These are phyloP conservation scores for Synergus gifuensis DNA, from an alignment of 2,888 invertebrate genomes.

Conservation along the genomic window DNA sequence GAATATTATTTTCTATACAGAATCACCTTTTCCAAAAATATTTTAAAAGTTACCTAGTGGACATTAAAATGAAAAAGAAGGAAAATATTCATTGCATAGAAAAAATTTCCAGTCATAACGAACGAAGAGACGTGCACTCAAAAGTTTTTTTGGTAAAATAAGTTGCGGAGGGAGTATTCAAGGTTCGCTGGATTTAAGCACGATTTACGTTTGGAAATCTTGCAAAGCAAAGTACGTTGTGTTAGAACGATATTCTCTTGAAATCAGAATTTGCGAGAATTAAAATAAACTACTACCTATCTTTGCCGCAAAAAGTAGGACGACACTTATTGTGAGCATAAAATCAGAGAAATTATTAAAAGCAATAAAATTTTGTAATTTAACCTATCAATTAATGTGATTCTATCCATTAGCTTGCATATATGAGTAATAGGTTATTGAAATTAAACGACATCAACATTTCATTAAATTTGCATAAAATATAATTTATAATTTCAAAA, in stretches of 20 bases:
- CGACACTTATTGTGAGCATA: neutral
- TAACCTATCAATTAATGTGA: too few species aligned
- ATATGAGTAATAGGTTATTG: too few species aligned
- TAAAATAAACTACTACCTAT: neutral
- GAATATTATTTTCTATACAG: too few species aligned
- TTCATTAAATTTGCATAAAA: too few species aligned
- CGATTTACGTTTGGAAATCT: constrained; percentile 44
- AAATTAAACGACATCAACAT: too few species aligned
- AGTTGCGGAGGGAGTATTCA: constrained; percentile 48
- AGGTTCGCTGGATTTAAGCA: constrained; percentile 45
- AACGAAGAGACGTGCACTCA: constrained; percentile 14
- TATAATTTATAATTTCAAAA: neutral
- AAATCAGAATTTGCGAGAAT: constrained; percentile 47
- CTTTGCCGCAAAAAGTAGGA: neutral
- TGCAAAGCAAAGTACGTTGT: constrained; percentile 25
- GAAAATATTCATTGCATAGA: neutral
- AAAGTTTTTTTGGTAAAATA: constrained; percentile 48
- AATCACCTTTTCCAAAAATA: too few species aligned
- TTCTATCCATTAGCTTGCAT: too few species aligned
- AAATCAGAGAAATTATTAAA: neutral
- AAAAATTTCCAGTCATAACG: neutral
- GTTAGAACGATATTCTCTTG: constrained; percentile 43
- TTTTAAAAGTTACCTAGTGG: too few species aligned
- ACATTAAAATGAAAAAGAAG: too few species aligned
- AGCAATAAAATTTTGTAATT: too few species aligned